These are phyloP conservation scores for Andrena cerasifolii DNA, from an alignment of 1,140 invertebrate genomes.

Conservation along the genomic window DNA sequence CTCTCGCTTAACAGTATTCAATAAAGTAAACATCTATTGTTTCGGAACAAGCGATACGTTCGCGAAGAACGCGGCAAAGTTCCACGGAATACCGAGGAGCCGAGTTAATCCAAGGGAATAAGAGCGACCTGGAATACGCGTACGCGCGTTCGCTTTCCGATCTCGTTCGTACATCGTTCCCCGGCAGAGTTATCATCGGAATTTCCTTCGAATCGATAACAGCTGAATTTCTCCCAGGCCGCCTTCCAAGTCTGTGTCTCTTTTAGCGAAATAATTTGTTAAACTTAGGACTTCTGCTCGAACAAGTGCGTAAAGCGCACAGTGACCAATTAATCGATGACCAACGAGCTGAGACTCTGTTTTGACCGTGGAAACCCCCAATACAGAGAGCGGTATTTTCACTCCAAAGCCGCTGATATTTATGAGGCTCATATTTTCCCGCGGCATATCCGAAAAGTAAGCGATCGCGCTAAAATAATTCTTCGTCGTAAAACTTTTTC, in stretches of 20 bases:
- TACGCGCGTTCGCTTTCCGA: neutral
- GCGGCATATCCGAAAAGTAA: slow-evolving; percentile 49
- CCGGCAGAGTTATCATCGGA: neutral
- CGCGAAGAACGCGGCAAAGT: neutral
- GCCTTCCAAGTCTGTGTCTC: too few relatives aligned
- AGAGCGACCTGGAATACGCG: neutral
- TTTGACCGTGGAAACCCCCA: slow-evolving; percentile 27
- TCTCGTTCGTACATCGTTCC: neutral
- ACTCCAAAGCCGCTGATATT: slow-evolving; percentile 27
- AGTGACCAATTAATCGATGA: slow-evolving; percentile 38
- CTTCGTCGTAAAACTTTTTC: slow-evolving; percentile 43
- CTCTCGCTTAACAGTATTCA: slow-evolving; percentile 8
- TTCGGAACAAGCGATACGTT: slow-evolving; percentile 12
- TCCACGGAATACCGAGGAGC: slow-evolving; percentile 22
- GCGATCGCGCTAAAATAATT: slow-evolving; percentile 57
- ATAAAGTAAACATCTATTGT: slow-evolving; percentile 44
- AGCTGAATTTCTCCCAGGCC: neutral
- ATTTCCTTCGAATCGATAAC: neutral
- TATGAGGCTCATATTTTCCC: slow-evolving; percentile 50
- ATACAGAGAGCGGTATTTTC: slow-evolving; percentile 32
- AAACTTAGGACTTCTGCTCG: too few relatives aligned
- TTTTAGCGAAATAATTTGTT: too few relatives aligned
- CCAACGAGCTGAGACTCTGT: slow-evolving; percentile 41
- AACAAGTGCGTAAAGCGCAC: neutral
- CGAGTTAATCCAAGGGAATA: slow-evolving; percentile 40